A percentile compares a stretch with the other conserved stretches of the same genome.
Evolutionary conservation across 2,113 vertebrate genomes (phyloP).

Genomic region (Ochotona princeps): DNA sequence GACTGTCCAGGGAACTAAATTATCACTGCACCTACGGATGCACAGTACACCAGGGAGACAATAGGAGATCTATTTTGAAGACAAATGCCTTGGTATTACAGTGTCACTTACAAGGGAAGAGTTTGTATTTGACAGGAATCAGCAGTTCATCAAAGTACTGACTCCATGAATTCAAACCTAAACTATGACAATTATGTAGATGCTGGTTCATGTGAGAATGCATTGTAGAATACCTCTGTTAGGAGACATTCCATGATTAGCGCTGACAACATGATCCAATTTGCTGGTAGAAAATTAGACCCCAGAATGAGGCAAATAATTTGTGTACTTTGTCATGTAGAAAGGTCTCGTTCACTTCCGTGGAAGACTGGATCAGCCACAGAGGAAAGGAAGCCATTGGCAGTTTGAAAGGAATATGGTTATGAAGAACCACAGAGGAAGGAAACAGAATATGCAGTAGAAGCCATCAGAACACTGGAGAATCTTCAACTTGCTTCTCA

Average conservation of each 20-base stretch:
- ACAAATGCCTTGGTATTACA: not conserved
- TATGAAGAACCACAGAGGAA: not conserved
- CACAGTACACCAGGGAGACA: not conserved
- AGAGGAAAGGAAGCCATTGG: not conserved
- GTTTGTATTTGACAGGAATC: not conserved
- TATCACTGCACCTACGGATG: not conserved
- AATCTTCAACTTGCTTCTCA: not conserved
- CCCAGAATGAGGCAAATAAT: not conserved
- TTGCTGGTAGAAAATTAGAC: not conserved
- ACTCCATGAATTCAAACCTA: not conserved
- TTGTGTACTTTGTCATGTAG: not conserved
- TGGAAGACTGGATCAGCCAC: not conserved
- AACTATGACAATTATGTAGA: not conserved
- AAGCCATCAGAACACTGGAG: not conserved
- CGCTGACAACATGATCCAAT: not conserved
- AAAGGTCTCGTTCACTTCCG: not conserved
- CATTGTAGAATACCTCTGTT: not conserved
- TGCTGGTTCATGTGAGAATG: not conserved
- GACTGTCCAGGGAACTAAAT: not conserved
- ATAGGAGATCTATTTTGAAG: not conserved
- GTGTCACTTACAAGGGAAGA: not conserved
- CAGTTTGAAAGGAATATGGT: not conserved
- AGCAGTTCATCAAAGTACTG: not conserved
- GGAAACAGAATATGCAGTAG: not conserved
- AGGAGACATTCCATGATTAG: not conserved